These are phyloP conservation scores for Drosophila micromelanica DNA, from an alignment of 1,140 invertebrate genomes.

Conservation along the genomic window DNA sequence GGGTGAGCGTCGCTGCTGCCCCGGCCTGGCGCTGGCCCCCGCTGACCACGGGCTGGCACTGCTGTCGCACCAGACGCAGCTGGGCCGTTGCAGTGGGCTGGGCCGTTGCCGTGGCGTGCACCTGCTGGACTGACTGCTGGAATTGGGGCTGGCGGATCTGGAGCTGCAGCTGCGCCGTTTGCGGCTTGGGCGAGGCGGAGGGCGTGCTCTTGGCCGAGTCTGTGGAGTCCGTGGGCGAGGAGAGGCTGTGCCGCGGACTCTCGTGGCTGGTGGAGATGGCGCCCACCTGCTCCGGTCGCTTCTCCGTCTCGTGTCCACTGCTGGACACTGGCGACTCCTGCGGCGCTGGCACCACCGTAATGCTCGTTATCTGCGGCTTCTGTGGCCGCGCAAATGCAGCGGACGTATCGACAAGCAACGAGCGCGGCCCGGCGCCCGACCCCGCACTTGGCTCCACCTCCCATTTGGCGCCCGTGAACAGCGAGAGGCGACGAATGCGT, in stretches of 20 bases:
- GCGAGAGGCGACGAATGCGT: slow-evolving; percentile 56
- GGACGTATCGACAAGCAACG: slow-evolving; percentile 47
- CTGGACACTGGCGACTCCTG: slow-evolving; percentile 83
- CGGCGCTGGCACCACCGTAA: slow-evolving; percentile 62
- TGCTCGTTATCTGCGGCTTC: slow-evolving; percentile 59
- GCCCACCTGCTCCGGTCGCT: slow-evolving; percentile 79
- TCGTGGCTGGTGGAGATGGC: slow-evolving; percentile 83
- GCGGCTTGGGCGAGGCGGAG: slow-evolving; percentile 56
- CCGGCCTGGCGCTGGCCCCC: slow-evolving; percentile 44
- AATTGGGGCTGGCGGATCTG: slow-evolving; percentile 21
- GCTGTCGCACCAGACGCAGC: slow-evolving; percentile 40
- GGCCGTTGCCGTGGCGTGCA: slow-evolving; percentile 86
- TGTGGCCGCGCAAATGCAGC: slow-evolving; percentile 56
- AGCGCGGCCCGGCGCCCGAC: slow-evolving; percentile 5
- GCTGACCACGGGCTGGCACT: slow-evolving; percentile 30
- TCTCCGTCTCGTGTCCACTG: slow-evolving; percentile 68
- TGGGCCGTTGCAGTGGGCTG: slow-evolving; percentile 84
- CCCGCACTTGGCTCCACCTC: slow-evolving; percentile 43
- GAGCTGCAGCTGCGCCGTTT: slow-evolving; percentile 33
- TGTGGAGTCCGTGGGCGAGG: slow-evolving; percentile 72
- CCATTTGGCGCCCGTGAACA: slow-evolving; percentile 58
- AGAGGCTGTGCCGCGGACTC: slow-evolving; percentile 71
- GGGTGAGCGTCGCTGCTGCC: slow-evolving; percentile 45
- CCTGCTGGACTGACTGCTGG: slow-evolving; percentile 83
- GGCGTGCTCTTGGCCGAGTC: slow-evolving; percentile 66